These are phyloP conservation scores for Poicephalus gulielmi DNA, from an alignment of 2,113 vertebrate genomes.

Conservation along the genomic window DNA sequence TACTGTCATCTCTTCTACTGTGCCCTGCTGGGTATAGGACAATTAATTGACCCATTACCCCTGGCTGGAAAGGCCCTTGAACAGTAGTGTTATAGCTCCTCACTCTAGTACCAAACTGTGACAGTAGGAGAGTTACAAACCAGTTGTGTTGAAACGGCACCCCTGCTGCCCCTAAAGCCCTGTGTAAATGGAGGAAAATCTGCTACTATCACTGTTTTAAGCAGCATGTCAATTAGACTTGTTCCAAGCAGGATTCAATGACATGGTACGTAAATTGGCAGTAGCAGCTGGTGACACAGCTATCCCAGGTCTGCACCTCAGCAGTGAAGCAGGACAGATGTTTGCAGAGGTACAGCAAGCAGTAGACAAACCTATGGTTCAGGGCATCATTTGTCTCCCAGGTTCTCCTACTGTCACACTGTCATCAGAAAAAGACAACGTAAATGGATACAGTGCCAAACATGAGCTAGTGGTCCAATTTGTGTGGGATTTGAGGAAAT, in stretches of 20 bases:
- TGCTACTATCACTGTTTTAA: neutral
- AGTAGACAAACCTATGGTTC: neutral
- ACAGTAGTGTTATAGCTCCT: neutral
- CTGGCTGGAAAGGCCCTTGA: neutral
- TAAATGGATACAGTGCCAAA: neutral
- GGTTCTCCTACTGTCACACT: neutral
- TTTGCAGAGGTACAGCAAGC: neutral
- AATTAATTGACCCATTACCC: neutral
- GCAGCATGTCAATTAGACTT: neutral
- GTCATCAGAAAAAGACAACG: neutral
- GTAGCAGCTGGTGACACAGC: neutral
- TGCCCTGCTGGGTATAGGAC: neutral
- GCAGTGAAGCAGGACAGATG: neutral
- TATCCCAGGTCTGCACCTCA: neutral
- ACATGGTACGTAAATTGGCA: neutral
- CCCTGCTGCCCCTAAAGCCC: neutral
- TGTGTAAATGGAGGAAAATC: neutral
- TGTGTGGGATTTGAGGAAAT: neutral
- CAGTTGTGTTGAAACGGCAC: neutral
- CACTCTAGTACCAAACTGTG: neutral
- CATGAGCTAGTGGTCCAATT: neutral
- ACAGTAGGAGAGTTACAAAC: neutral
- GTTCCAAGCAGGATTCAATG: neutral
- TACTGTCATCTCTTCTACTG: neutral
- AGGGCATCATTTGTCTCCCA: neutral